Evolutionary conservation across 2,797 vertebrate species (phyloP).

Genomic region (Paedocypris micromegethes): DNA sequence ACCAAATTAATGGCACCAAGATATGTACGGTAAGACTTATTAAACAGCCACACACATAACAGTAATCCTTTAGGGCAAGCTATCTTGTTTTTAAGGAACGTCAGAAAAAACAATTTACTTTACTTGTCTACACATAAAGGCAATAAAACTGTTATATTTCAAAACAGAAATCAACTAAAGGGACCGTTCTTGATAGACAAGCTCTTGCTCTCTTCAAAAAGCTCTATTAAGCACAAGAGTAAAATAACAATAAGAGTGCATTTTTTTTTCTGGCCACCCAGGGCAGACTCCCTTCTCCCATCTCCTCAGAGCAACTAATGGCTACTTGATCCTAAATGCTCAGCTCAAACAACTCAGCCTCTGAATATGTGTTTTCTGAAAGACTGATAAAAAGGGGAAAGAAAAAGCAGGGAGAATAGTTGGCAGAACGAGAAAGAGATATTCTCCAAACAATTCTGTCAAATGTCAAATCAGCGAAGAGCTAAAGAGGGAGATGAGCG

Average conservation of each 20-base stretch:
- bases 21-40: no score
- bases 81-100: no score
- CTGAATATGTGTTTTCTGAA: constrained; percentile 80
- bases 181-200: constrained; percentile 45
- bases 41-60: no score
- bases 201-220: constrained; percentile 19
- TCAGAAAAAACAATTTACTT: no score
- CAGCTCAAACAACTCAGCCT: constrained; percentile 78
- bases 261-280: constrained; percentile 35
- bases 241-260: constrained; percentile 40
- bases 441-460: constrained; percentile 50
- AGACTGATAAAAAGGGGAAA: constrained; percentile 37
- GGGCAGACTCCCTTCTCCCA: constrained; percentile 61
- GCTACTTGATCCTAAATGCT: constrained; percentile 80
- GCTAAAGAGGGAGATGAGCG: constrained; percentile 15
- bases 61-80: no score
- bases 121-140: constrained; percentile 3
- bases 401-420: constrained; percentile 28
- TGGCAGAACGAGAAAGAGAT: constrained; percentile 32
- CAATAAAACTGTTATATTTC: neutral
- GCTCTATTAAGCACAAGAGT: constrained; percentile 33
- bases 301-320: constrained; percentile 73
- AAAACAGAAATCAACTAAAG: constrained; percentile 25
- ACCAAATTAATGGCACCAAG: no score
- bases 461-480: constrained; percentile 51